Evolutionary conservation across 2,888 invertebrate genomes (phyloP), one percentile per base, ranked within the genome.

Genomic region (Pristionchus fissidentatus): DNA sequence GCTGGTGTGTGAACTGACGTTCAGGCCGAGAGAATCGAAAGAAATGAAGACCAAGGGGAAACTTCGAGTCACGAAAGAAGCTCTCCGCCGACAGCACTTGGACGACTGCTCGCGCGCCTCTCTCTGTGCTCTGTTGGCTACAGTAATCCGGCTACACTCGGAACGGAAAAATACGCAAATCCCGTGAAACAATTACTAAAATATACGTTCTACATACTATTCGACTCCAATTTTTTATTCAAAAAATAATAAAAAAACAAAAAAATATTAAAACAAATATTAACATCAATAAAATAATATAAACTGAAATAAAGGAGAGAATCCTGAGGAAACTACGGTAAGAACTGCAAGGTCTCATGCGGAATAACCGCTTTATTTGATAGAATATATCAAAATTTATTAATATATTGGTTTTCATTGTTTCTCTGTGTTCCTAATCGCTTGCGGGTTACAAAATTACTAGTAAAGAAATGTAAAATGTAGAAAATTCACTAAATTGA

Each of bases 271-370:
- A 3, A 22, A 46, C 32, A 62, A 35, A 43, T 46, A 2, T 3
- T 0, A 3, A 62, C 8, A 13, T 57, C 8, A 57, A 26, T 19
- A 1, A 79, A 26, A 5, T 41, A 35, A n/a, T 60, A 26, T 49
- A 15, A 60, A 60, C n/a, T 43, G 52, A 62, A 81, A 46, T 43
- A 43, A 41, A 22, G 60, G 41, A 46, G 3, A 81, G 46, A 29
- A 41, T n/a, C 10, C 19, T 75, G 29, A 22, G 46, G 19, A 29
- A 26, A 41, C n/a, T 35, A 32, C 46, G 46, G 70, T 46, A n/a
- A 43, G 83, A 83, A 73, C 83, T 83, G 83, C 83, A 83, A 83
- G 41, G 70, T 83, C 83, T 43, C 29, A 29, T 38, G 43, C 35
- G 43, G 81, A 81, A 62, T 8, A n/a, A 43, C n/a, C n/a, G n/a